These are phyloP conservation scores for Bombus difficillimus DNA, from an alignment of 1,140 invertebrate genomes.

Conservation along the genomic window DNA sequence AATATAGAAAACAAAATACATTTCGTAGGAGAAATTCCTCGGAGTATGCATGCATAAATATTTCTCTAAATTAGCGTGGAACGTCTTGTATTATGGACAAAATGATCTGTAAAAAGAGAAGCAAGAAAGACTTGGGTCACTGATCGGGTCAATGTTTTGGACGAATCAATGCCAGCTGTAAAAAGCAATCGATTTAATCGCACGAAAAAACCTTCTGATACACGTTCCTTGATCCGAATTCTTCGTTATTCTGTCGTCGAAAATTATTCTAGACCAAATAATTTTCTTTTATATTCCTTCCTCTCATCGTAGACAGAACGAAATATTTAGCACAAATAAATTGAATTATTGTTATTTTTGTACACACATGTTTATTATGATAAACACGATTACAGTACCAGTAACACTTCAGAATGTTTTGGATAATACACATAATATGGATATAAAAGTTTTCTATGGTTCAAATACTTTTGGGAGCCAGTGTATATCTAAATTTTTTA, in stretches of 20 bases:
- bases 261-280: background rate
- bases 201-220: background rate
- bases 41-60: too few species aligned
- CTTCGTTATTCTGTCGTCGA: background rate
- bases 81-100: too few species aligned
- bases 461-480: too few species aligned
- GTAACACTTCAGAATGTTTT: too few species aligned
- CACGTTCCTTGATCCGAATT: background rate
- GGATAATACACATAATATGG: too few species aligned
- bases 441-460: too few species aligned
- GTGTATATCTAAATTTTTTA: too few species aligned
- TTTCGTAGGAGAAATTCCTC: too few species aligned
- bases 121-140: background rate
- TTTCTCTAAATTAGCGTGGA: too few species aligned
- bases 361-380: background rate
- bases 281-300: too few species aligned
- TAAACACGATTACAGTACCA: too few species aligned
- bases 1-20: too few species aligned
- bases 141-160: background rate
- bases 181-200: slow-evolving; percentile 4
- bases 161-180: background rate
- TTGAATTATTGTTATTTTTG: slow-evolving; percentile 1
- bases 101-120: background rate
- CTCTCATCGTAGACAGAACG: background rate
- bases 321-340: slow-evolving; percentile 2